Conservation (phyloP, 2,113 vertebrate species). For the Cyphomyrus plagiostoma region DNA sequence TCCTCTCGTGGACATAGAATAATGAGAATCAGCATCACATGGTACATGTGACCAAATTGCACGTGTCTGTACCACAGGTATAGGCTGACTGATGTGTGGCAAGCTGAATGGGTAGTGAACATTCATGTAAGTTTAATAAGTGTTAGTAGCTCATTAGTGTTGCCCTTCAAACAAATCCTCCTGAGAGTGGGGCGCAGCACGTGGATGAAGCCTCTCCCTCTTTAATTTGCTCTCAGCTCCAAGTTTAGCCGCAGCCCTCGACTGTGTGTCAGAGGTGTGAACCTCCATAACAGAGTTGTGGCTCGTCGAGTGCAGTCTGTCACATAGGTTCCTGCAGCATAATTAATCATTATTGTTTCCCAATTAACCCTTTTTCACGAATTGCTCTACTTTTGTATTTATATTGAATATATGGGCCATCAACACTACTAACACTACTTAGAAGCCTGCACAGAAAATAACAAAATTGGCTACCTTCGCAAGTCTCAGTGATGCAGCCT, state of each 20-base stretch:
- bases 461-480: background rate
- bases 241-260: background rate
- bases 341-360: background rate
- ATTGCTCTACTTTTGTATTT: background rate
- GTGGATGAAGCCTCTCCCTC: background rate
- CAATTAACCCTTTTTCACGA: background rate
- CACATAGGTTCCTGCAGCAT: background rate
- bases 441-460: background rate
- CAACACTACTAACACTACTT: background rate
- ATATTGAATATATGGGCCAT: background rate
- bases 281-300: background rate
- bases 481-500: background rate
- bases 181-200: background rate
- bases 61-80: background rate
- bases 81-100: background rate
- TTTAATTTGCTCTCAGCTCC: constrained; percentile 9
- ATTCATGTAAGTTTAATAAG: constrained; percentile 14
- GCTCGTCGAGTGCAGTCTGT: background rate
- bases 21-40: background rate
- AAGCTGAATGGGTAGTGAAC: background rate
- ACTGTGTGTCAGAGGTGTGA: constrained; percentile 52
- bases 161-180: background rate
- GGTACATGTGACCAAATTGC: background rate
- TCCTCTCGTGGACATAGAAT: background rate
- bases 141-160: constrained; percentile 8